Evolutionary conservation across 2,888 invertebrate species (phyloP), one percentile per base, ranked within the genome.

Genomic region (Tuberolachnus salignus): DNA sequence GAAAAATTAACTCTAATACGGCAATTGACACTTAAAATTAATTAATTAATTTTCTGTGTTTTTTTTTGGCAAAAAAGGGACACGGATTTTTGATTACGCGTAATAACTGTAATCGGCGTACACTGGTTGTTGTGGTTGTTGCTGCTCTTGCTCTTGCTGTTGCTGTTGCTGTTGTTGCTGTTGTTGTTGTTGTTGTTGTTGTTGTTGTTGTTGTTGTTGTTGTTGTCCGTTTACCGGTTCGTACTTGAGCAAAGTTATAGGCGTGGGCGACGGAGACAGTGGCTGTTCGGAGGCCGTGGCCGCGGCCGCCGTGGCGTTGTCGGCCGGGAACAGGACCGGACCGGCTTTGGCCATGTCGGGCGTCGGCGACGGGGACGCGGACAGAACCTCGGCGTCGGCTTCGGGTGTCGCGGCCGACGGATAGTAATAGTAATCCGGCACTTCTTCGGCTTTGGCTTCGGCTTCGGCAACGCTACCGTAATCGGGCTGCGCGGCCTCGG

Each of bases 91-190:
- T n/a, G n/a, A n/a, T 66, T 14, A 75, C 26, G 75, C 64, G 66
- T 78, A 78, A 49, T 73, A 73, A 13, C 42, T 73, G 73, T 78
- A 78, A 34, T 78, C 75, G 23, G 57, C 67, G 75, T 78, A 78
- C 64, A 23, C 14, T 2, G 26, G 51, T 26, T 49, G 61, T 6
- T 34, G 34, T 6, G 34, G 34, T 34, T 34, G 34, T 34, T n/a
- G n/a, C n/a, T n/a, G n/a, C n/a, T n/a, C n/a, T n/a, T n/a, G n/a
- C n/a, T n/a, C n/a, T n/a, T n/a, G n/a, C n/a, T n/a, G n/a, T n/a
- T n/a, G n/a, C n/a, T 34, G 34, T 34, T 34, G 34, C 6, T 34
- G 34, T 34, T 34, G 34, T 6, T 34, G 34, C 34, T 3, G 59
- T 16, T 49, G 16, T 42, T n/a, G 19, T 14, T 42, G 49, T 14